Evolutionary conservation across 2,797 vertebrate species (phyloP), one percentile per base, ranked within the genome.

Genomic region (Luscinia megarhynchos): DNA sequence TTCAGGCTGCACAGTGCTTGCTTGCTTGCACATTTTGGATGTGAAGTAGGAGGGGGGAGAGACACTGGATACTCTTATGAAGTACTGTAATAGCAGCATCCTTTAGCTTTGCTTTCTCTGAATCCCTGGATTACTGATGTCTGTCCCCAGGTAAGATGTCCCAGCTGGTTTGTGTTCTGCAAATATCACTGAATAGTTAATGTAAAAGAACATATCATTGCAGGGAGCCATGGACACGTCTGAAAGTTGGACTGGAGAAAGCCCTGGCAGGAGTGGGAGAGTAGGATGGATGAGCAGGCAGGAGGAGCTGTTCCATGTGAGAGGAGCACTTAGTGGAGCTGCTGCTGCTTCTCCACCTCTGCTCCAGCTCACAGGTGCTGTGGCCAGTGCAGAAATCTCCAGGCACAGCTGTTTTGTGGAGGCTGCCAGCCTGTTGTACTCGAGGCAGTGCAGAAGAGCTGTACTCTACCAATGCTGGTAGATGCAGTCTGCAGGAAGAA

Each of bases 71-170:
- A 29, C 29, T 36, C 27, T 62, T n/a, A 11, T 22, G 46, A 77
- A 48, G 55, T 66, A 9, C 36, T 50, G 27, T 48, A 66, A 40
- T 40, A 70, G 59, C 63, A 73, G 36, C 53, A 88, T 26, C 48
- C 18, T 66, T 82, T 59, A 81, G 55, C 46, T 93, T 90, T 86
- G 45, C 59, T 76, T 82, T 84, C 86, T 86, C 29, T 54, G 68
- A 67, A 48, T 82, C 51, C 53, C 54, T 82, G 74, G 38, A 13
- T 90, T 59, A 67, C 85, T 63, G 29, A 22, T 76, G 22, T 15
- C 69, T 88, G 63, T 90, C 32, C 24, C 16, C 0, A 1, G 38
- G 55, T 66, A 59, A 67, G 61, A 30, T 51, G 21, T 90, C 83
- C 30, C 46, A 61, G 9, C 58, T 66, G 43, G 18, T 58, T 78